A percentile compares a stretch with the other conserved stretches of the same genome.
These are phyloP conservation scores for Plutella xylostella DNA, from an alignment of 2,888 invertebrate genomes.

Conservation along the genomic window DNA sequence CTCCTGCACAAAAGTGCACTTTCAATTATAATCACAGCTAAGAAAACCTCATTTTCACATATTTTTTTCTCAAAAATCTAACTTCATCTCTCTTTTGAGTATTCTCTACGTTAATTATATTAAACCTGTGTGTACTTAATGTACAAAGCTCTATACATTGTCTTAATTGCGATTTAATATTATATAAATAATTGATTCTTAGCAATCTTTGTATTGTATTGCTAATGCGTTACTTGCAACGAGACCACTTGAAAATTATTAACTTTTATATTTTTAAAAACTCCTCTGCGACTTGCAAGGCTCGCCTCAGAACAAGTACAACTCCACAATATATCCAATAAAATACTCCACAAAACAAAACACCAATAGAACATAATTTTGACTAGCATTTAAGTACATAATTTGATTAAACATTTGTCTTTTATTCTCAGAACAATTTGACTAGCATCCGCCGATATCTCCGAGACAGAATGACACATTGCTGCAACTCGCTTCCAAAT, in stretches of 20 bases:
- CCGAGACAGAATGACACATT: conserved; percentile 25
- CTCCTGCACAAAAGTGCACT: conserved; percentile 57
- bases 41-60: conserved; percentile 56
- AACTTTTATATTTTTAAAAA: conserved; percentile 14
- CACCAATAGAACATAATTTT: conserved; percentile 52
- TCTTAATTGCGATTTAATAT: conserved; percentile 55
- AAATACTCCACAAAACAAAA: conserved; percentile 10
- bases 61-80: conserved; percentile 13
- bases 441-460: conserved; percentile 52
- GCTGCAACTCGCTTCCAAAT: conserved; percentile 35
- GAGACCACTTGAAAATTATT: conserved; percentile 46
- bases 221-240: conserved; percentile 51
- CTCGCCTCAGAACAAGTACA: conserved; percentile 30
- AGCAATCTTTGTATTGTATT: conserved; percentile 61
- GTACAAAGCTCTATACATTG: conserved; percentile 69
- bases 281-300: too few species aligned
- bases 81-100: conserved; percentile 37
- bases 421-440: conserved; percentile 49
- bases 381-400: conserved; percentile 48
- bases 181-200: conserved; percentile 68
- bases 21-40: conserved; percentile 64
- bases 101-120: conserved; percentile 52
- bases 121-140: conserved; percentile 62
- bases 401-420: conserved; percentile 38
- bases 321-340: conserved; percentile 14